These are phyloP conservation scores for Orycteropus afer DNA, from an alignment of 2,113 vertebrate genomes.

Conservation along the genomic window DNA sequence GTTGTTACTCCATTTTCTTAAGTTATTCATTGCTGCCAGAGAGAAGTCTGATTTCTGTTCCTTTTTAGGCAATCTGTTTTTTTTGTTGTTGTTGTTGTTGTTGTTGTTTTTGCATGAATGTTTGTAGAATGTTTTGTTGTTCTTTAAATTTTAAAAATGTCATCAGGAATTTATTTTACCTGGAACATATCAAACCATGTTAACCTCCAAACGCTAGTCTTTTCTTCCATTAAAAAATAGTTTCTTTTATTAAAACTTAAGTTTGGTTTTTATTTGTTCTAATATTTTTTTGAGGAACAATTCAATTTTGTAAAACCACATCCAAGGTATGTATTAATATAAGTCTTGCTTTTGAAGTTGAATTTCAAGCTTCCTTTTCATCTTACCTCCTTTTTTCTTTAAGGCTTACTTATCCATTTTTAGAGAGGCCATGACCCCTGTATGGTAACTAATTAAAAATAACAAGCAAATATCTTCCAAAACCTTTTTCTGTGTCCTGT, in stretches of 20 bases:
- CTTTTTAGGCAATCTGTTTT: not conserved
- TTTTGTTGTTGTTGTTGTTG: not conserved
- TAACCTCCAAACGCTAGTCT: not conserved
- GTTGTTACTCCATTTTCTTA: not conserved
- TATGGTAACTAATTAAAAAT: not conserved
- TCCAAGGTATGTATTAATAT: not conserved
- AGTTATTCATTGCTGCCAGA: not conserved
- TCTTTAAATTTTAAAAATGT: not conserved
- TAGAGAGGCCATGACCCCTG: not conserved
- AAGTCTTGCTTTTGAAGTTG: not conserved
- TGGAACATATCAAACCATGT: not conserved
- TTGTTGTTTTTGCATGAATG: not conserved
- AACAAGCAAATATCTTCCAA: not conserved
- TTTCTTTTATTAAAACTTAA: not conserved
- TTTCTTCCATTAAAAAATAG: not conserved
- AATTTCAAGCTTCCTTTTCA: not conserved
- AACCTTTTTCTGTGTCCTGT: not conserved
- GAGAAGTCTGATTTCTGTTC: slow-evolving; percentile 24
- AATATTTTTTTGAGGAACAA: slow-evolving; percentile 13
- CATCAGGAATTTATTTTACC: not conserved
- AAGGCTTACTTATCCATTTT: not conserved
- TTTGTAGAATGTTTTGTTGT: not conserved
- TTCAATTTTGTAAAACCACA: not conserved
- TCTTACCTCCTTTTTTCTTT: not conserved
- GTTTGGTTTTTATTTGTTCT: slow-evolving; percentile 12